Evolutionary conservation across 2,797 vertebrate genomes (phyloP), one percentile per base, ranked within the genome.

Genomic region (Enteromius anoplus): DNA sequence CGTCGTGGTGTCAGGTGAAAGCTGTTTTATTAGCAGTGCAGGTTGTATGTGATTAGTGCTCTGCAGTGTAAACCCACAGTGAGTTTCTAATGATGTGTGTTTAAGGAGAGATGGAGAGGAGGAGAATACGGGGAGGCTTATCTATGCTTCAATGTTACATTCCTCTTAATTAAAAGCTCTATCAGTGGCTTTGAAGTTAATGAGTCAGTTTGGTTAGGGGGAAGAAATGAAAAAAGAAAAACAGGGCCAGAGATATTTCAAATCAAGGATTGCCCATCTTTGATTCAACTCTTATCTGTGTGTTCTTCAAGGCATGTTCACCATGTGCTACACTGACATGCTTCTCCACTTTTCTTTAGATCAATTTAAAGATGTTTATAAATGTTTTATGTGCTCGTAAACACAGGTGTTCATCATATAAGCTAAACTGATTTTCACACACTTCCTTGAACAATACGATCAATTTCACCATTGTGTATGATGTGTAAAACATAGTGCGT

Each of bases 151-250:
- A 90, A 91, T 90, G 93, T 94, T 94, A 93, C 94, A 95, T 95
- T 95, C 91, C 92, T 96, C 94, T 96, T 97, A 97, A 97, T 97
- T 97, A 97, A 96, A 96, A 96, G 95, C 96, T 95, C 94, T 96
- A 98, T 96, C 96, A 95, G 93, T 93, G 93, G 92, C 96, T 98
- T 97, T 98, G 97, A 97, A 97, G 97, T 96, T 94, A 97, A 96
- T 94, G 94, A 95, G 94, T 95, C 95, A 94, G 93, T 95, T 96
- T 96, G 96, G 95, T 96, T 96, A 93, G 83, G 84, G 86, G 65
- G 32, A 34, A n/a, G 29, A 79, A 68, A 15, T 10, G 3, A 34
- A 89, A 87, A 78, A 88, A 89, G 21, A 55, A 91, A 89, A 91
- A 90, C 90, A 90, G 87, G 75, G 72, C 37, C 14, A 49, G 65